These are phyloP conservation scores for Bungarus multicinctus DNA, from an alignment of 2,113 vertebrate species.

Conservation along the genomic window DNA sequence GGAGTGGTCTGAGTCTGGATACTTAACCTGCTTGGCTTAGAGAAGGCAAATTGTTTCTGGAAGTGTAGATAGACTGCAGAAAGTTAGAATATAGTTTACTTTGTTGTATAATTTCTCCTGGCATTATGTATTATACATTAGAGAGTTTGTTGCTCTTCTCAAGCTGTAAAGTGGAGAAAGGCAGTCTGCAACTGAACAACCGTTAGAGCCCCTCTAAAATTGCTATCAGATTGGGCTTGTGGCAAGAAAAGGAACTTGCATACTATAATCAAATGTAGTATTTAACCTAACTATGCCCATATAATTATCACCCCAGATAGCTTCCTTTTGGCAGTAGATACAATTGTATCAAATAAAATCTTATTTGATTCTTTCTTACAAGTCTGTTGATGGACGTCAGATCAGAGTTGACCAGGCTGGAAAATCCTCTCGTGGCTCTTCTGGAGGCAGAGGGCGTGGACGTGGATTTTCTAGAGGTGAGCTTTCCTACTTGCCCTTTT, in stretches of 20 bases:
- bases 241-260: not conserved
- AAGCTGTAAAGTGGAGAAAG: not conserved
- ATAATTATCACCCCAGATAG: not conserved
- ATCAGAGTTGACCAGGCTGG: slow-evolving; percentile 87
- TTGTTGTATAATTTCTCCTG: not conserved
- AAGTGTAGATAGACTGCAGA: not conserved
- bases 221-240: not conserved
- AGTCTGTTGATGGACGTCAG: slow-evolving; percentile 81
- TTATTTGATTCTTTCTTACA: slow-evolving; percentile 6
- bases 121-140: not conserved
- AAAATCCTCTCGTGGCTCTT: slow-evolving; percentile 74
- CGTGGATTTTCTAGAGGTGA: slow-evolving; percentile 73
- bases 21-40: not conserved
- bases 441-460: slow-evolving; percentile 73
- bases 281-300: not conserved
- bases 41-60: not conserved
- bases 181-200: not conserved
- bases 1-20: not conserved
- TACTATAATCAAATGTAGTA: not conserved
- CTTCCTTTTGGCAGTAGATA: not conserved
- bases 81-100: not conserved
- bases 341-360: not conserved
- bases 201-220: not conserved
- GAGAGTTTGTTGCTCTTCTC: not conserved
- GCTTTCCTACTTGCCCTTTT: not conserved